These are phyloP conservation scores for Arctopsyche grandis DNA, from an alignment of 1,140 invertebrate species.

Conservation along the genomic window DNA sequence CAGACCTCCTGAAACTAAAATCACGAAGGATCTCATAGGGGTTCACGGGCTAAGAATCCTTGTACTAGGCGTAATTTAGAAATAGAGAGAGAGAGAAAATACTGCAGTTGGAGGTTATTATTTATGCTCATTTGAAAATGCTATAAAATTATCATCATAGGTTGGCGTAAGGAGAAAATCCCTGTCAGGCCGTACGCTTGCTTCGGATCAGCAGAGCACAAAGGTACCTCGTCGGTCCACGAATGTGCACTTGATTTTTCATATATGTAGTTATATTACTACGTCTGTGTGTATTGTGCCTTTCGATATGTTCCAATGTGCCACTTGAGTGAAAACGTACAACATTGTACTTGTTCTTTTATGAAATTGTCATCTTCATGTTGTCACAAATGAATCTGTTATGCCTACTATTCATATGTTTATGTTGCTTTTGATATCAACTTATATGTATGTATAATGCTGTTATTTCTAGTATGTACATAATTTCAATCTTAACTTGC, in stretches of 20 bases:
- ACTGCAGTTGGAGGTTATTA: not conserved
- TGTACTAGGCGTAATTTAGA: too few species aligned
- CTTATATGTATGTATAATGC: too few species aligned
- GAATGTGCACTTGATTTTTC: conserved; percentile 31
- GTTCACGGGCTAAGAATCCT: too few species aligned
- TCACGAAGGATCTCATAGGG: too few species aligned
- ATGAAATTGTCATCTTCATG: not conserved
- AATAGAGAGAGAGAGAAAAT: too few species aligned
- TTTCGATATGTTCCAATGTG: not conserved
- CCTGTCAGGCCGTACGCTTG: conserved; percentile 48
- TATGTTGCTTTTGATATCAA: not conserved
- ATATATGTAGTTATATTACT: too few species aligned
- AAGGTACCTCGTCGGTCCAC: conserved; percentile 48
- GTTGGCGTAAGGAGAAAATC: conserved; percentile 52
- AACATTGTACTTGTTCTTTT: not conserved
- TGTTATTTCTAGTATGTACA: too few species aligned
- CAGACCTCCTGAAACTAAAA: too few species aligned
- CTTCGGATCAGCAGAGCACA: conserved; percentile 50
- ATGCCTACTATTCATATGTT: not conserved
- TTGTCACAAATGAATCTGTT: not conserved
- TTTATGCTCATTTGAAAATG: not conserved
- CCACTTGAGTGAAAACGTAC: not conserved
- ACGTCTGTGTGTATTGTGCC: not conserved
- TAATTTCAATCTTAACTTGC: too few species aligned
- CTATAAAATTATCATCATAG: conserved; percentile 39